Percentiles rank a stretch among this genome's conserved stretches.
phyloP scores from a whole-genome alignment of 1,140 invertebrate species.

The Caerostris extrusa region DNA sequence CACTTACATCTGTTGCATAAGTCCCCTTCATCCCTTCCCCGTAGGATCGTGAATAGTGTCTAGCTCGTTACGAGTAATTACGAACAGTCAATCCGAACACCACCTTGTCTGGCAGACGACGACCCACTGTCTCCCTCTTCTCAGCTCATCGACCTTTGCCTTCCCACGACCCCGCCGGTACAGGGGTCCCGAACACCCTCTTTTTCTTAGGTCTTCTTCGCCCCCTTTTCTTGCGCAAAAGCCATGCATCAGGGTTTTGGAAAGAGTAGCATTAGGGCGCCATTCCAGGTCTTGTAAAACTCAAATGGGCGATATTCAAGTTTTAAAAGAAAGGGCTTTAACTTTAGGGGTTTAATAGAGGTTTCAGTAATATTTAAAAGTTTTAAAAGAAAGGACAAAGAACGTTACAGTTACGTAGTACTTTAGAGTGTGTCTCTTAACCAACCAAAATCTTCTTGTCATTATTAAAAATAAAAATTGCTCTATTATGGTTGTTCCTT shows the following conservation, averaged over 20 bases:
- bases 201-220: neutral
- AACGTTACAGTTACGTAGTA: no score
- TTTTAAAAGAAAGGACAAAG: no score
- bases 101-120: conserved; percentile 65
- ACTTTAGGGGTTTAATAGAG: no score
- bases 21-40: neutral
- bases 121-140: conserved; percentile 13
- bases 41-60: neutral
- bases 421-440: no score
- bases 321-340: no score
- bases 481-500: no score
- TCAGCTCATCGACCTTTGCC: conserved; percentile 57
- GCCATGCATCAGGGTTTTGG: neutral
- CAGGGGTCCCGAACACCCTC: neutral
- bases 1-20: neutral
- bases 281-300: neutral
- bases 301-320: no score
- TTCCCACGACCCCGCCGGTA: conserved; percentile 59
- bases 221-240: conserved; percentile 5
- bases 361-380: no score
- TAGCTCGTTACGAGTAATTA: conserved; percentile 69
- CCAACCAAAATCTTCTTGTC: no score
- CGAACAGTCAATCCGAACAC: conserved; percentile 55
- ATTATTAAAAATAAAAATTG: no score
- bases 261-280: neutral